Base-by-base conservation (phyloP, 53 echinoderm and acorn worm species). In the Echinarachnius parma region DNA sequence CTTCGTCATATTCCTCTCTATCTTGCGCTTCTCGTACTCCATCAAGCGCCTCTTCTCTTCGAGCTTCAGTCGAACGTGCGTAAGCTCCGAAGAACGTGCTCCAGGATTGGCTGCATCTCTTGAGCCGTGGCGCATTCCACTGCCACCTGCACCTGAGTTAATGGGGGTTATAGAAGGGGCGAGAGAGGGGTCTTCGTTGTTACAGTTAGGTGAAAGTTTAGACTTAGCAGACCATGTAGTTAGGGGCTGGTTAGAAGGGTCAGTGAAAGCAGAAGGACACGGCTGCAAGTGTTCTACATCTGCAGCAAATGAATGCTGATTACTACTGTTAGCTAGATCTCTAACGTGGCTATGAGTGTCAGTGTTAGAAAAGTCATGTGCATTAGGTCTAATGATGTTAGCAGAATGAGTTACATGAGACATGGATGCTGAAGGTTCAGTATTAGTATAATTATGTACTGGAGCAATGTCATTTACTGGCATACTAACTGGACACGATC, bases 11-110 rank as follows among this genome's bases (percentile, higher is more conserved):
- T 86, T 81, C 3, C 90, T 64, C 37, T 94, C 95, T 28, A 88
- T 56, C 46, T 82, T 83, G 8, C 84, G 90, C 61, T 91, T 94
- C 59, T 94, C 95, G 16, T 80, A 68, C 58, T 94, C 95, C 60
- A 94, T 94, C 55, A 84, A 65, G 30, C 90, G 83, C 18, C 95
- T 76, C 23, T 94, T 94, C 60, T 94, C 91, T 53, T 94, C 95
- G 21, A 94, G 60, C 20, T 67, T 60, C 28, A 84, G 61, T 26
- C 95, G 83, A 18, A 94, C 56, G 61, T 91, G 95, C 21, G 84
- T 64, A 61, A 94, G 42, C 19, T 91, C 89, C 0, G 80, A 77
- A 4, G 71, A 31, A 19, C 77, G 37, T 10, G 63, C 80, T 45
- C 62, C 65, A 39, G 42, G 28, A 47, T 49, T 56, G 48, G 70